Base-by-base conservation (phyloP, 2,888 invertebrate genomes). In the Calliscelio sp. region DNA sequence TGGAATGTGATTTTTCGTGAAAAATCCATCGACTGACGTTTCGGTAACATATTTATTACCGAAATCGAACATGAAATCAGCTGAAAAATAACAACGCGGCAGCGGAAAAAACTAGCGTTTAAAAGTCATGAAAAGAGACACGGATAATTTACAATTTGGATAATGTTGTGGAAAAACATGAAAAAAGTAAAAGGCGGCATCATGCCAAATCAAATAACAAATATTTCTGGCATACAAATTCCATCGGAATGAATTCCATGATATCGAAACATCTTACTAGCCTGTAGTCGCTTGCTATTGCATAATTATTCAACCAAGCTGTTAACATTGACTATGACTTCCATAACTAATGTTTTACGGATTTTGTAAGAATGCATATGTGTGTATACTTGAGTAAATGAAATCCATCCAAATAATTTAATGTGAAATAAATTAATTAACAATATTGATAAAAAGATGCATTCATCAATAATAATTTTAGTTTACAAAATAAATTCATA, bases 1-100 rank as follows among this genome's bases (percentile, higher is more conserved):
- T 66, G 74, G 16, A 83, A 86, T 85, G 77, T 81, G 81, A 86
- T 86, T 85, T 83, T 81, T 83, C 49, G 61, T 49, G 66, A 20
- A 35, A 63, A 78, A 77, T 61, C n/a, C 32, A 63, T 16, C 73
- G 66, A 73, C 57, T 73, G 66, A 82, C 46, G 66, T 25, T 38
- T 18, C 51, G 24, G 53, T n/a, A 73, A 68, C 70, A 61, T 73
- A 77, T 84, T 73, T 81, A 80, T 68, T 55, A 35, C 25, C 49
- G 59, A 78, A 78, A 85, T 85, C 81, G 78, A 81, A 81, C 78
- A 51, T 73, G 81, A 74, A 84, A 59, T 77, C 77, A 38, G 46
- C 63, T 55, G 77, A 55, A 59, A 78, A 84, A 84, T 84, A 79
- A 73, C 68, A 68, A n/a, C 53, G 24, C 59, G 55, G 51, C 65